Evolutionary conservation across 2,113 vertebrate species (phyloP).

Genomic region (Phalacrocorax pelagicus): DNA sequence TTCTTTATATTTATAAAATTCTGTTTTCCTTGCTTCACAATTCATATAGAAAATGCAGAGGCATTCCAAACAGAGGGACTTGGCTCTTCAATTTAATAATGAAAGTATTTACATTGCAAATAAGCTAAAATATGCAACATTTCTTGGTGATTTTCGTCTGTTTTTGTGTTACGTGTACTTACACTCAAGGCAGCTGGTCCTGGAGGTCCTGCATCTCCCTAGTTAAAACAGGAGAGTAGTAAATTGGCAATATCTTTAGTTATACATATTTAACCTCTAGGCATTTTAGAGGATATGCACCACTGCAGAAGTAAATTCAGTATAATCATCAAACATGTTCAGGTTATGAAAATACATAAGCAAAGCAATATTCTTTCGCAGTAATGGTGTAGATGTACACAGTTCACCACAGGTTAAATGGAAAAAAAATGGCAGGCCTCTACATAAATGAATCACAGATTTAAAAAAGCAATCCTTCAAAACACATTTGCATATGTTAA

Average conservation of each 20-base stretch:
- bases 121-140: not conserved
- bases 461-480: not conserved
- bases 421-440: not conserved
- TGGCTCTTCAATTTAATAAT: not conserved
- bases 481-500: constrained; percentile 1
- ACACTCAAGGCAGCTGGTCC: constrained; percentile 73
- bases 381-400: not conserved
- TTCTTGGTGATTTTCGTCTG: not conserved
- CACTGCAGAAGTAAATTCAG: not conserved
- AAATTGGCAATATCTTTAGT: not conserved
- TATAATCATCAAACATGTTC: not conserved
- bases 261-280: not conserved
- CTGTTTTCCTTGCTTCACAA: not conserved
- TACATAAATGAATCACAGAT: not conserved
- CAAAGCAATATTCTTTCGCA: not conserved
- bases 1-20: not conserved
- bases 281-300: not conserved
- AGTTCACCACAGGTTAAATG: not conserved
- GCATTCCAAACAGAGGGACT: not conserved
- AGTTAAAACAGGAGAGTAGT: constrained; percentile 24
- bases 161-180: constrained; percentile 54
- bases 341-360: not conserved
- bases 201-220: constrained; percentile 79
- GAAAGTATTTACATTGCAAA: not conserved
- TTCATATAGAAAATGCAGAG: not conserved